A percentile compares a stretch with the other conserved stretches of the same genome.
Evolutionary conservation across 2,797 vertebrate species (phyloP).

Genomic region (Phylloscopus collybita): DNA sequence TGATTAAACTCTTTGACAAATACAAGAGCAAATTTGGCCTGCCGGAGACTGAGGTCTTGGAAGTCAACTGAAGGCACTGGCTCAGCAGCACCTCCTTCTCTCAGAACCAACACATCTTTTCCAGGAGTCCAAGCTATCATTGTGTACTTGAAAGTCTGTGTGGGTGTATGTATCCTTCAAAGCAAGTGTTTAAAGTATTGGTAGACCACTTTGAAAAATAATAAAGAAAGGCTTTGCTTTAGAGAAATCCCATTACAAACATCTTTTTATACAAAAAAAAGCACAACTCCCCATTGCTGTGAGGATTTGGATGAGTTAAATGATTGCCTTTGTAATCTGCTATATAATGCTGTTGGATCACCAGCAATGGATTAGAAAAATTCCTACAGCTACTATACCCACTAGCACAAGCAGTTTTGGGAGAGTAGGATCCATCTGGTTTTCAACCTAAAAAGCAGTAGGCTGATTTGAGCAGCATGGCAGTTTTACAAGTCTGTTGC

Average conservation of each 20-base stretch:
- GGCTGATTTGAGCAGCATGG: neutral
- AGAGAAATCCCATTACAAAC: slow-evolving; percentile 7
- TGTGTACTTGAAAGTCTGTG: slow-evolving; percentile 69
- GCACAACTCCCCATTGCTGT: neutral
- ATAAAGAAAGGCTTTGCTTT: slow-evolving; percentile 39
- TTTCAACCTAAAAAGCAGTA: neutral
- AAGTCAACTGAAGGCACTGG: slow-evolving; percentile 82
- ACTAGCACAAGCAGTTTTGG: neutral
- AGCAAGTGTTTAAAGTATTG: slow-evolving; percentile 71
- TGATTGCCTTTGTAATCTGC: neutral
- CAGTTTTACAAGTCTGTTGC: neutral
- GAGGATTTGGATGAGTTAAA: slow-evolving; percentile 8
- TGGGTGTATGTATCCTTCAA: slow-evolving; percentile 71
- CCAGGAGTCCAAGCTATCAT: slow-evolving; percentile 63
- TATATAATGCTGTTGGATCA: neutral
- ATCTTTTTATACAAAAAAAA: neutral
- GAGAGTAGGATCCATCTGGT: neutral
- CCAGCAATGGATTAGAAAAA: neutral
- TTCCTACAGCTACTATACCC: neutral
- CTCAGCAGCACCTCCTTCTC: neutral
- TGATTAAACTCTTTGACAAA: slow-evolving; percentile 90
- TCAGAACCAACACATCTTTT: slow-evolving; percentile 19
- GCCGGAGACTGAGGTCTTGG: slow-evolving; percentile 85
- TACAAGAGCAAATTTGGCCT: slow-evolving; percentile 92
- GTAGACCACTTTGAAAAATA: slow-evolving; percentile 62